phyloP scores from a whole-genome alignment of 2,113 vertebrate species.

The Protobothrops flavoviridis region DNA sequence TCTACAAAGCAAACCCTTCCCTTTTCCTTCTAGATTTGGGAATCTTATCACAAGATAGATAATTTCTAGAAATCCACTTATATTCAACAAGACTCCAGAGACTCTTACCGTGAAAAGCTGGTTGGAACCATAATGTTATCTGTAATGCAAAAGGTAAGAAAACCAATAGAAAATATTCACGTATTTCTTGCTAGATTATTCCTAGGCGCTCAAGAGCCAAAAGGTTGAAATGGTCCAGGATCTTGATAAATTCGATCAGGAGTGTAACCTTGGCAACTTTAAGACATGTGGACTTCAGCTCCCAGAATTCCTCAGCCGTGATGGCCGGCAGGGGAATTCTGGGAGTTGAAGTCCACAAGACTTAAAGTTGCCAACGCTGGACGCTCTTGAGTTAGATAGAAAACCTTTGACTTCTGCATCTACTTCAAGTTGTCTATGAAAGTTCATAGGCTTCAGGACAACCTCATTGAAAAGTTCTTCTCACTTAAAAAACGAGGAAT shows the following conservation, averaged over 20 bases:
- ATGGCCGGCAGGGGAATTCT: background rate
- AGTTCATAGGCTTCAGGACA: background rate
- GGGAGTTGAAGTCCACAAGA: background rate
- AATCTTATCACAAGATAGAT: background rate
- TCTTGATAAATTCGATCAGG: background rate
- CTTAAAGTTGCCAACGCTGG: background rate
- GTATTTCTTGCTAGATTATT: background rate
- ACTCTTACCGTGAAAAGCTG: conserved; percentile 55
- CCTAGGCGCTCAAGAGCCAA: background rate
- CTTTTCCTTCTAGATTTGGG: background rate
- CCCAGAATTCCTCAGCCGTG: background rate
- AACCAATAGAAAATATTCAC: background rate
- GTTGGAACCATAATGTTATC: conserved; percentile 34
- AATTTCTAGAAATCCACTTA: background rate
- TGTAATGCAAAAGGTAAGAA: conserved; percentile 35
- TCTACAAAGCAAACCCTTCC: background rate
- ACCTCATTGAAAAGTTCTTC: background rate
- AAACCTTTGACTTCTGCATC: background rate
- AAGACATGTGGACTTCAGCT: background rate
- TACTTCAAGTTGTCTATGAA: background rate
- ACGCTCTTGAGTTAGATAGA: background rate
- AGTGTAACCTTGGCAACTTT: background rate
- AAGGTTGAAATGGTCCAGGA: background rate
- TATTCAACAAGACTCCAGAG: background rate
- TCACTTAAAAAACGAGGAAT: background rate